Evolutionary conservation across 2,888 invertebrate genomes (phyloP).

Genomic region (Andrena trimmerana): DNA sequence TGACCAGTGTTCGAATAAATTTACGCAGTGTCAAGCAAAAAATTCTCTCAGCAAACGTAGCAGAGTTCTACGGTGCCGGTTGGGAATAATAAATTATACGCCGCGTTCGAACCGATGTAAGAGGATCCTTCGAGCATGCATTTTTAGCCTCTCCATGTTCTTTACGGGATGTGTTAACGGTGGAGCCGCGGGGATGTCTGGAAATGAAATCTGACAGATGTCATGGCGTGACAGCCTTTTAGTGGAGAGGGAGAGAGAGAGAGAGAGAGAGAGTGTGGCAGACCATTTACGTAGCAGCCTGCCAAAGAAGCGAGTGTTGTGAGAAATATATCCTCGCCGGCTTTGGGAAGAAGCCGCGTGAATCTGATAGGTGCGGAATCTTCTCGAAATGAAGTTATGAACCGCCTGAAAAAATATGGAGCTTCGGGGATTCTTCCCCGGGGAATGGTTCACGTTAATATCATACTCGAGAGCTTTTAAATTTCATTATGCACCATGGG

Average conservation of each 20-base stretch:
- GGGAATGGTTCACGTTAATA: not conserved
- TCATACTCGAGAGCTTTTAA: not conserved
- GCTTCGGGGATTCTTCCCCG: not conserved
- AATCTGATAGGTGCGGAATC: conserved; percentile 37
- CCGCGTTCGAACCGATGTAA: not conserved
- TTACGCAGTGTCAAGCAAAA: not conserved
- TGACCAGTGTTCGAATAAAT: not conserved
- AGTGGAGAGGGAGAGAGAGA: not conserved
- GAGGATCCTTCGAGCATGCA: not conserved
- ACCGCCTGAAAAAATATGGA: not conserved
- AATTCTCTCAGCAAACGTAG: not conserved
- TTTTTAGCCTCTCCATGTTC: not conserved
- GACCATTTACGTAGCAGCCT: conserved; percentile 46
- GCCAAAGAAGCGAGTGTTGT: conserved; percentile 43
- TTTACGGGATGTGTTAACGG: not conserved
- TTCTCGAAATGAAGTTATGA: conserved; percentile 30
- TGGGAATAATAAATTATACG: conserved; percentile 10
- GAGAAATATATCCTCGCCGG: conserved; percentile 21
- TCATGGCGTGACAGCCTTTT: conserved; percentile 39
- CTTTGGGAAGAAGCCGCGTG: conserved; percentile 23
- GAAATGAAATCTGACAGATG: conserved; percentile 57
- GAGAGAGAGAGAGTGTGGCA: not conserved
- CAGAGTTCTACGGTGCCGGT: not conserved
- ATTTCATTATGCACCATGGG: too few species aligned
- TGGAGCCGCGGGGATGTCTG: conserved; percentile 9